phyloP scores from a whole-genome alignment of 2,888 invertebrate species.

The Stegana nigrithorax region DNA sequence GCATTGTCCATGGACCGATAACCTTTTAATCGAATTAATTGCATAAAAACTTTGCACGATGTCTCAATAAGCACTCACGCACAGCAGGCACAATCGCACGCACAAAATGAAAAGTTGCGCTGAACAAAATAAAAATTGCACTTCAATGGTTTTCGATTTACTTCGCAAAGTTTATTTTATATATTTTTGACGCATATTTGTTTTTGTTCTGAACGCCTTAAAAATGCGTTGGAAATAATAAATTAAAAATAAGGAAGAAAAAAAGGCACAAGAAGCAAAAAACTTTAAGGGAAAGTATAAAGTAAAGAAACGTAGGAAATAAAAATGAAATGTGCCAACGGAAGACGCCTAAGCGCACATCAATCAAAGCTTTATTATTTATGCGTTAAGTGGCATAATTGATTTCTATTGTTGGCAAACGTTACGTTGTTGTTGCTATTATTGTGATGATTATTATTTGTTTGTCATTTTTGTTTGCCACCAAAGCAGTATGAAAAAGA shows the following conservation, averaged over 20 bases:
- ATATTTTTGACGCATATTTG: too few relatives aligned
- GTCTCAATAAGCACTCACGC: slow-evolving; percentile 29
- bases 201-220: not conserved
- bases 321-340: too few relatives aligned
- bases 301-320: too few relatives aligned
- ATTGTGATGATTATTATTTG: too few relatives aligned
- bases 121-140: slow-evolving; percentile 29
- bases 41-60: slow-evolving; percentile 37
- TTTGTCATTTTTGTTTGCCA: too few relatives aligned
- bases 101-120: not conserved
- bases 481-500: too few relatives aligned
- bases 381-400: slow-evolving; percentile 21
- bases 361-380: slow-evolving; percentile 29
- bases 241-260: not conserved
- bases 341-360: too few relatives aligned
- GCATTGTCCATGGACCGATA: slow-evolving; percentile 20
- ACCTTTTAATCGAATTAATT: slow-evolving; percentile 53
- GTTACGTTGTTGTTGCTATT: too few relatives aligned
- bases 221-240: not conserved
- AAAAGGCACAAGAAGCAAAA: too few relatives aligned
- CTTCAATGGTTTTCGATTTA: slow-evolving; percentile 41
- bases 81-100: not conserved
- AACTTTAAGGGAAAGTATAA: too few relatives aligned
- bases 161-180: too few relatives aligned
- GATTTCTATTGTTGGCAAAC: slow-evolving; percentile 8